Base-by-base conservation (phyloP, 1,140 invertebrate genomes). In the Drosophila eugracilis region DNA sequence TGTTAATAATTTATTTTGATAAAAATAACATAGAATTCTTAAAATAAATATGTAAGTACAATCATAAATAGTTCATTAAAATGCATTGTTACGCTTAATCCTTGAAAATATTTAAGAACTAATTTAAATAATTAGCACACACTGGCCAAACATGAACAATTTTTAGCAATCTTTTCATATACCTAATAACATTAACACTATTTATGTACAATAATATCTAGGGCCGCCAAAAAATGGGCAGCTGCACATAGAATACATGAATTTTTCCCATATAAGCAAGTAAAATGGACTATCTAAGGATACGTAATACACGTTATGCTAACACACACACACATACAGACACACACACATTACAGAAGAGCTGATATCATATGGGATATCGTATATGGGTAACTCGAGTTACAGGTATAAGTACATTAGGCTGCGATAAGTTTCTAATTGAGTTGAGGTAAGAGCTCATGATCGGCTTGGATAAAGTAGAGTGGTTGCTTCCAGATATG, bases 41-140 rank as follows among this genome's bases (percentile, higher is more conserved):
- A 62, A 62, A 45, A 65, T 53, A 76, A 85, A 77, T 81, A 86
- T 74, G 67, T 86, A 86, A 77, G 67, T 86, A 86, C 77, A 77
- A 65, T 70, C 48, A 54, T 73, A 47, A 58, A 65, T 63, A 57
- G 32, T 69, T 60, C 77, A 76, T 60, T 85, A 69, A 86, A 85
- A 85, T 85, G 80, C 80, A 70, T 49, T 65, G 50, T 67, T 63
- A 59, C 30, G 45, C 54, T 71, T 71, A 73, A 37, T 62, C 55
- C 36, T 65, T 59, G 36, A 53, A 74, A 37, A 63, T 69, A 41
- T 69, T 21, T 75, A 59, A 83, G 69, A 63, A 69, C 69, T 71
- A 70, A 57, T 71, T 41, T 55, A 63, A 37, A 44, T 39, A 57
- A 67, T 76, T 80, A 83, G 52, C 69, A 81, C 66, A 48, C 32